Evolutionary conservation across 2,113 vertebrate genomes (phyloP).

Genomic region (Embiotoca jacksoni): DNA sequence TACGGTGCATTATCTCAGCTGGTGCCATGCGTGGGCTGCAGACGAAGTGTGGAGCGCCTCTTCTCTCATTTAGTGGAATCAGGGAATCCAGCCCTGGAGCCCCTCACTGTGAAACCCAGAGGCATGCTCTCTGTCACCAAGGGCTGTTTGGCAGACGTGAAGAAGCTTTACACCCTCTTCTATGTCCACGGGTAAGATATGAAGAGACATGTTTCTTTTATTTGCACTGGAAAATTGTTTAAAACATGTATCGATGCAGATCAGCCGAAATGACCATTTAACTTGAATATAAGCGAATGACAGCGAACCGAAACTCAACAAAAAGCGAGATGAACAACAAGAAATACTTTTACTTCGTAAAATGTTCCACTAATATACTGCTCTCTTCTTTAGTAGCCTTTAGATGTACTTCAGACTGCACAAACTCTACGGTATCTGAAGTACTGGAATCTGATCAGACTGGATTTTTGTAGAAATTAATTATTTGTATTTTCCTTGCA

Average conservation of each 20-base stretch:
- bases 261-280: no score
- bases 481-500: conserved; percentile 60
- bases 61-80: conserved; percentile 96
- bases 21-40: conserved; percentile 96
- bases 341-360: no score
- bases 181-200: conserved; percentile 93
- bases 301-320: no score
- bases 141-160: conserved; percentile 92
- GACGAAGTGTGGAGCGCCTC: conserved; percentile 95
- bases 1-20: conserved; percentile 92
- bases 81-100: conserved; percentile 94
- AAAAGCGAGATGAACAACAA: no score
- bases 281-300: no score
- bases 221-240: not conserved
- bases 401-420: no score
- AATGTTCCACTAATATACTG: no score
- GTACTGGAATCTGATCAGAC: not conserved
- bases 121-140: conserved; percentile 93
- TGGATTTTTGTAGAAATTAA: not conserved
- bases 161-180: conserved; percentile 94
- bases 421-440: not conserved
- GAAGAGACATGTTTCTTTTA: not conserved
- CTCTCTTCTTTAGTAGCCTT: no score
- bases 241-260: no score
- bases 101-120: conserved; percentile 92